Evolutionary conservation across 1,140 invertebrate species (phyloP).

Genomic region (Periplaneta americana): DNA sequence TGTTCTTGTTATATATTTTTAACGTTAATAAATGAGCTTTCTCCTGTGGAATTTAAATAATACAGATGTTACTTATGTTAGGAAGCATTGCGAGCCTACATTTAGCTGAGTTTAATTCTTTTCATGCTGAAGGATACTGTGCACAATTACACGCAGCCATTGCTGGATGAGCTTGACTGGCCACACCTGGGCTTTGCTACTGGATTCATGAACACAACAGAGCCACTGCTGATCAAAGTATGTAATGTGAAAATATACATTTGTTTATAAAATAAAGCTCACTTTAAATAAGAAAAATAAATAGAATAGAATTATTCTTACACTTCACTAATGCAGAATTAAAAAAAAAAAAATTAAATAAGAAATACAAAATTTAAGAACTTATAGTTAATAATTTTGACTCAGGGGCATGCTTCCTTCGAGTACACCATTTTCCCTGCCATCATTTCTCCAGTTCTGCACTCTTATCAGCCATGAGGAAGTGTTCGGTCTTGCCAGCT

Average conservation of each 20-base stretch:
- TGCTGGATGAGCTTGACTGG: conserved; percentile 48
- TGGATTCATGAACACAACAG: conserved; percentile 32
- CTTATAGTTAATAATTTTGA: too few relatives aligned
- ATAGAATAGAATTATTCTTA: background rate
- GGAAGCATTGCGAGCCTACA: background rate
- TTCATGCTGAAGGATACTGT: conserved; percentile 32
- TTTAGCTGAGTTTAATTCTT: too few relatives aligned
- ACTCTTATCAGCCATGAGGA: too few relatives aligned
- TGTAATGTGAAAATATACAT: too few relatives aligned
- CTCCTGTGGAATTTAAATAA: background rate
- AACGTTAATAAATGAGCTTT: background rate
- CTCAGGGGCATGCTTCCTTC: too few relatives aligned
- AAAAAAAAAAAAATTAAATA: background rate
- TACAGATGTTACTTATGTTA: background rate
- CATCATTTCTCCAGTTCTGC: too few relatives aligned
- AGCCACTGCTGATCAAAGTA: conserved; percentile 19
- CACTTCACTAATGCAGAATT: background rate
- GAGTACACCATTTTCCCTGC: too few relatives aligned
- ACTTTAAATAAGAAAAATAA: background rate
- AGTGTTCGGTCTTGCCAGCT: too few relatives aligned
- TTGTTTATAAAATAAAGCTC: background rate
- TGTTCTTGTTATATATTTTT: too few relatives aligned
- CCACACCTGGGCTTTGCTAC: conserved; percentile 44
- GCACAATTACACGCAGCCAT: conserved; percentile 33
- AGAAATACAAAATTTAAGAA: too few relatives aligned